Evolutionary conservation across 2,113 vertebrate species (phyloP).

Genomic region (Phoxinus phoxinus): DNA sequence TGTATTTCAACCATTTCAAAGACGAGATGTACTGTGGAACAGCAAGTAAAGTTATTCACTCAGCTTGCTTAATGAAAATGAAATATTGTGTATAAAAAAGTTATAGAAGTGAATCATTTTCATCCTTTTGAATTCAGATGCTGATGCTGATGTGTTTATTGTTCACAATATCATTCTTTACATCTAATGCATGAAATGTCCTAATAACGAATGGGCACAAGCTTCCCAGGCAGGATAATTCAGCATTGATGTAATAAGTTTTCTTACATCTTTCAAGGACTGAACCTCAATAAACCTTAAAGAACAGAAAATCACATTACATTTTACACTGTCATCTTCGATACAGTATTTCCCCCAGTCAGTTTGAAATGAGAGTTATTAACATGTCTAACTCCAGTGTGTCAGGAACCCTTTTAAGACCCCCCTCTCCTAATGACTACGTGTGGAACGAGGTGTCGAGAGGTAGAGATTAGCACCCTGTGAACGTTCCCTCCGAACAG

Average conservation of each 20-base stretch:
- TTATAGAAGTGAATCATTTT: not conserved
- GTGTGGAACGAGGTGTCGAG: constrained; percentile 49
- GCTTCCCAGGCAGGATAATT: not conserved
- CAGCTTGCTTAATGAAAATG: not conserved
- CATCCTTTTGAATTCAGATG: not conserved
- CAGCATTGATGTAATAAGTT: not conserved
- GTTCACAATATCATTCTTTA: no score
- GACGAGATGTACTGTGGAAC: no score
- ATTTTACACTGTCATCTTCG: constrained; percentile 40
- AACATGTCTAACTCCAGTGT: constrained; percentile 45
- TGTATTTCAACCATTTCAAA: not conserved
- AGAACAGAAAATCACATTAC: constrained; percentile 27
- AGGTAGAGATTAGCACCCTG: constrained; percentile 53
- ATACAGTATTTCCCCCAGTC: constrained; percentile 37
- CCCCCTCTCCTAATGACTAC: constrained; percentile 52
- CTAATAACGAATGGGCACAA: not conserved
- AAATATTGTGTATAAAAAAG: not conserved
- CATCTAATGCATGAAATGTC: not conserved
- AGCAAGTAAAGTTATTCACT: no score
- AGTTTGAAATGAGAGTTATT: constrained; percentile 48
- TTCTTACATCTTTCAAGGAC: not conserved
- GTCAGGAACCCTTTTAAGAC: constrained; percentile 55
- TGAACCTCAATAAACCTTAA: not conserved
- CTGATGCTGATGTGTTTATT: no score
- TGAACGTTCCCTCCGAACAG: constrained; percentile 31